Evolutionary conservation across 2,113 vertebrate genomes (phyloP).

Genomic region (Cyanoliseus patagonus): DNA sequence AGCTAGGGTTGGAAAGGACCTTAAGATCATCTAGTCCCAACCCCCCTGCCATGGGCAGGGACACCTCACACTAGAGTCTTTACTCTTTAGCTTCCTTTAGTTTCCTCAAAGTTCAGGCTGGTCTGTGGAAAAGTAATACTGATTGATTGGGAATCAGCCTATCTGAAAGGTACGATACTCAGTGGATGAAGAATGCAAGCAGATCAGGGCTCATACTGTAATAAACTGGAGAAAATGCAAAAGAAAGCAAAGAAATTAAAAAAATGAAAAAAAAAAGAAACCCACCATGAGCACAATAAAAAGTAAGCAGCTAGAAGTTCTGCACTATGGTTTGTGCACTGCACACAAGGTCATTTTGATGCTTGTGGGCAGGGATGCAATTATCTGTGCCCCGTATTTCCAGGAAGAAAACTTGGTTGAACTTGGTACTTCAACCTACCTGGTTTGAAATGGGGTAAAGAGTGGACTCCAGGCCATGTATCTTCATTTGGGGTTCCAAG

Average conservation of each 20-base stretch:
- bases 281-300: neutral
- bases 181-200: neutral
- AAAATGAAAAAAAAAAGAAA: neutral
- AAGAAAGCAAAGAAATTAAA: neutral
- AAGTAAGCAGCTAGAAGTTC: neutral
- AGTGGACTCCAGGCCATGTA: constrained; percentile 91
- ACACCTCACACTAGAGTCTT: neutral
- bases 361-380: neutral
- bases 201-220: neutral
- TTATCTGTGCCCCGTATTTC: neutral
- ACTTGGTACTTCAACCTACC: constrained; percentile 73
- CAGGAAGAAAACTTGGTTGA: neutral
- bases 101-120: neutral
- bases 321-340: neutral
- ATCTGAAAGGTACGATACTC: neutral
- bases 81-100: neutral
- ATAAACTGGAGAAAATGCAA: neutral
- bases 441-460: constrained; percentile 93
- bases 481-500: constrained; percentile 94
- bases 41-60: too few species aligned
- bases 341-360: neutral
- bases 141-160: neutral
- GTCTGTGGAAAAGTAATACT: neutral
- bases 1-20: too few species aligned
- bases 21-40: too few species aligned